Percentiles rank a stretch among this genome's conserved stretches.
Evolutionary conservation across 2,888 invertebrate genomes (phyloP).

Genomic region (Stenchaetothrips biformis): DNA sequence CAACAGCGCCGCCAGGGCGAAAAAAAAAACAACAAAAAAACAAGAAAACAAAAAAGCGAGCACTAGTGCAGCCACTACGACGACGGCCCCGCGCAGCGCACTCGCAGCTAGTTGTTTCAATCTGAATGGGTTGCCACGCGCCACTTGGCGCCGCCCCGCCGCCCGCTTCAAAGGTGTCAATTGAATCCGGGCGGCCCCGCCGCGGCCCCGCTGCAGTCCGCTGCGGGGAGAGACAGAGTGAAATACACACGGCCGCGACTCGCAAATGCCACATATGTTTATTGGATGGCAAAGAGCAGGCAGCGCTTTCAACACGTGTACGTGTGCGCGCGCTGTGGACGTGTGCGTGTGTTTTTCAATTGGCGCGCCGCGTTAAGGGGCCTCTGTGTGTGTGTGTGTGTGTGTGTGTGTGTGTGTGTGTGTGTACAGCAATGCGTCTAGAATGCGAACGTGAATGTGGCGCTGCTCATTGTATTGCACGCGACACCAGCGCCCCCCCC

Average conservation of each 20-base stretch:
- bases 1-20: not conserved
- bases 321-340: not conserved
- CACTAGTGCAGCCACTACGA: not conserved
- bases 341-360: slow-evolving; percentile 11
- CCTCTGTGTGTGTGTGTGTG: not conserved
- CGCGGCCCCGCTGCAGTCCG: not conserved
- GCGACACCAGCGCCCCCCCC: not conserved
- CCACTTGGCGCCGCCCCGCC: not conserved
- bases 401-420: not conserved
- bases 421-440: not conserved
- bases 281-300: slow-evolving; percentile 10
- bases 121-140: not conserved
- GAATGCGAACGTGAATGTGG: not conserved
- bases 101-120: not conserved
- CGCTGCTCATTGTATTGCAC: not conserved
- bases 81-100: not conserved
- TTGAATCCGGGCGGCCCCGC: not conserved
- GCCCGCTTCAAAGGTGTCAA: not conserved
- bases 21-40: not conserved
- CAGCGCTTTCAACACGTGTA: slow-evolving; percentile 6
- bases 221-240: not conserved
- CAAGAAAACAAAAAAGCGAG: not conserved
- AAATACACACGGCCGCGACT: not conserved
- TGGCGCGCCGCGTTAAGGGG: slow-evolving; percentile 5
- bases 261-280: slow-evolving; percentile 21